phyloP scores from a whole-genome alignment of 2,888 invertebrate genomes.

The Thymelicus lineola region DNA sequence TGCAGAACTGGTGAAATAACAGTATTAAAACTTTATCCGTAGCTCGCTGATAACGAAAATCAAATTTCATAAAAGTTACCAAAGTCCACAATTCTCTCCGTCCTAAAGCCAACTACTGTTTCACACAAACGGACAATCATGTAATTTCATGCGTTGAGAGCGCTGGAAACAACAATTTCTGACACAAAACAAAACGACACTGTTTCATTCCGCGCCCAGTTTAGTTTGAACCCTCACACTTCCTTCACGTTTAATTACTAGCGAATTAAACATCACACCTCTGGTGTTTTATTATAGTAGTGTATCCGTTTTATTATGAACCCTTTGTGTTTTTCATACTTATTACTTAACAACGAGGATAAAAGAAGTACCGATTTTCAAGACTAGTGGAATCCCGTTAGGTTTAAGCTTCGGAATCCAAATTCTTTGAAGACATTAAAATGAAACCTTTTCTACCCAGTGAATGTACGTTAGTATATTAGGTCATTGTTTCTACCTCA shows the following conservation, averaged over 20 bases:
- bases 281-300: too few species aligned
- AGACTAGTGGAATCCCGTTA: too few species aligned
- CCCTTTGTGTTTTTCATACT: too few species aligned
- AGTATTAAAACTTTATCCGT: slow-evolving; percentile 24
- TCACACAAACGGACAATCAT: slow-evolving; percentile 38
- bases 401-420: too few species aligned
- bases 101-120: slow-evolving; percentile 19
- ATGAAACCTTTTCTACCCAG: too few species aligned
- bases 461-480: too few species aligned
- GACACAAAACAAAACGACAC: slow-evolving; percentile 44
- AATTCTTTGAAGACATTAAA: too few species aligned
- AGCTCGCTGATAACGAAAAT: slow-evolving; percentile 26
- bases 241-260: not conserved
- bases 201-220: slow-evolving; percentile 46
- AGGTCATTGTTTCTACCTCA: too few species aligned
- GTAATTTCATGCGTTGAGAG: slow-evolving; percentile 44
- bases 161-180: slow-evolving; percentile 48
- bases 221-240: slow-evolving; percentile 38
- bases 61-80: slow-evolving; percentile 26
- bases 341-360: too few species aligned
- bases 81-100: slow-evolving; percentile 17
- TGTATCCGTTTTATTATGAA: too few species aligned
- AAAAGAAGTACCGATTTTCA: too few species aligned
- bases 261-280: not conserved
- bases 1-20: slow-evolving; percentile 22